Evolutionary conservation across 2,797 vertebrate species (phyloP), one percentile per base, ranked within the genome.

Genomic region (Enteromius mattozi): DNA sequence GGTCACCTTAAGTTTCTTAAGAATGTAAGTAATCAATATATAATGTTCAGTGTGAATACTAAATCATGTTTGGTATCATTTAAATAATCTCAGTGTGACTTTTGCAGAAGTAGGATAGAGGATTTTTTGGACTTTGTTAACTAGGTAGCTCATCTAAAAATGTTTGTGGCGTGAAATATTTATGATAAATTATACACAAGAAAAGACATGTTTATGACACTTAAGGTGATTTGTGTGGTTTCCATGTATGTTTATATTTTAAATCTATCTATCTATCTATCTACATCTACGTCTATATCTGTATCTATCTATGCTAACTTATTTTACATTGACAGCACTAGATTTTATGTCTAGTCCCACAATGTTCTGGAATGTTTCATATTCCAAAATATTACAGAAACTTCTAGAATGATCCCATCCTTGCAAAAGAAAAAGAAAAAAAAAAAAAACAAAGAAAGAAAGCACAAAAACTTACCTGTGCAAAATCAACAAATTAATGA

Each of bases 11-110:
- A 30, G 75, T 78, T 45, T 37, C 42, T 27, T 45, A 2, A 59
- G 14, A 40, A 78, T 3, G 2, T 27, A 24, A 24, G n/a, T 21
- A 65, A 78, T 65, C 40, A 45, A 63, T 47, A 42, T 61, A 59
- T 63, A 13, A 78, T 78, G 7, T 14, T 63, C 24, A 24, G 24
- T 42, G 76, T 63, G 76, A 30, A 65, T 42, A 65, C 13, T 78
- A 40, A 21, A 33, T 65, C n/a, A 45, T 78, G 56, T 21, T 19
- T 65, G 56, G 74, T 8, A 35, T 54, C 1, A 54, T 76, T 76
- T 56, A 76, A 56, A n/a, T 21, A 12, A 76, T 4, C 30, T 35
- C 30, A n/a, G 33, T 56, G 3, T 21, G 21, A 42, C 9, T 70
- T 70, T 16, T 21, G 19, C 17, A 33, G 30, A 35, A 10, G 9